Evolutionary conservation across 2,888 invertebrate genomes (phyloP).

Genomic region (Eumerus sabulonum): DNA sequence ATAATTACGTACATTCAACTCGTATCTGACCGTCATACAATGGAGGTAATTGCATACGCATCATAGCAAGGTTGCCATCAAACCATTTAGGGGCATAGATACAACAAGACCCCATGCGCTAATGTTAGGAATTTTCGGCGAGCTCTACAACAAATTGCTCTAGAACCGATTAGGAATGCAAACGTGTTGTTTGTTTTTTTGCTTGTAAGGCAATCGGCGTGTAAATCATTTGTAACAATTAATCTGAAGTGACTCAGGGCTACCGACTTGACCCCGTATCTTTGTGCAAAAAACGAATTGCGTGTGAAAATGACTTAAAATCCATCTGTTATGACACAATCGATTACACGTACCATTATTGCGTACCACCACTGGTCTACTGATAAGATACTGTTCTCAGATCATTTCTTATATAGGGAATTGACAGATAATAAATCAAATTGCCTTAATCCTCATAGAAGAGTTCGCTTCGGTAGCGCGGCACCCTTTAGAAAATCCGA

Average conservation of each 20-base stretch:
- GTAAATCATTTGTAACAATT: constrained; percentile 14
- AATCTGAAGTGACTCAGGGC: constrained; percentile 5
- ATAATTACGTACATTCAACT: constrained; percentile 34
- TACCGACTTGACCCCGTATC: constrained; percentile 20
- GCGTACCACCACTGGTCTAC: constrained; percentile 3
- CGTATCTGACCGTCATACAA: neutral
- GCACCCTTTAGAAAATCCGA: constrained; percentile 27
- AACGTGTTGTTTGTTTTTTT: neutral
- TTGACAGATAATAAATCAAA: constrained; percentile 41
- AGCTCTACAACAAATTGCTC: constrained; percentile 29
- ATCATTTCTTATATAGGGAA: constrained; percentile 5
- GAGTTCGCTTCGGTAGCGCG: constrained; percentile 9
- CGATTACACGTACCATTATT: constrained; percentile 19
- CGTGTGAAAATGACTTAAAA: neutral
- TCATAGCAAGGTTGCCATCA: constrained; percentile 41
- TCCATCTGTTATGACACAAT: neutral
- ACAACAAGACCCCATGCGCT: neutral
- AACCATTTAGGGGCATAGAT: neutral
- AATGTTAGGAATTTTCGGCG: constrained; percentile 36
- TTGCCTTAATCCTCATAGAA: constrained; percentile 11
- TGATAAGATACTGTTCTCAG: constrained; percentile 28
- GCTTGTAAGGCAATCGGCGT: constrained; percentile 27
- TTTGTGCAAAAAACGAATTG: neutral
- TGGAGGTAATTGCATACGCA: constrained; percentile 24
- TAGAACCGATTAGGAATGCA: constrained; percentile 22